These are phyloP conservation scores for Drosophila bipectinata DNA, from an alignment of 1,140 invertebrate genomes.

Conservation along the genomic window DNA sequence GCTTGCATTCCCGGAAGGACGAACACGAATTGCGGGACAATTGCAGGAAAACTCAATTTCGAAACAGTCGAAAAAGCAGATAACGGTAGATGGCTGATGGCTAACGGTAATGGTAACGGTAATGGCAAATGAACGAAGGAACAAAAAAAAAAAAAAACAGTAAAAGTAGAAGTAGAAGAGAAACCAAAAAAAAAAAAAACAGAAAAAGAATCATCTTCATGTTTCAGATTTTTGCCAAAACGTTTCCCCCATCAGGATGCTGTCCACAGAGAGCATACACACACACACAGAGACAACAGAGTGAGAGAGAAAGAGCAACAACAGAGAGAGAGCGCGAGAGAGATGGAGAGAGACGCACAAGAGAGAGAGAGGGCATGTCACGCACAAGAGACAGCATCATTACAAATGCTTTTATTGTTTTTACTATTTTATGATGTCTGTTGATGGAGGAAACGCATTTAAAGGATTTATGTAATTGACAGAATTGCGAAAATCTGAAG, in stretches of 20 bases:
- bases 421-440: slow-evolving; percentile 3
- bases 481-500: slow-evolving; percentile 3
- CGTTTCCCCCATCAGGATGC: slow-evolving; percentile 31
- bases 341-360: not conserved
- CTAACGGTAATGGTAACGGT: slow-evolving; percentile 27
- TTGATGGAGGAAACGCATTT: not conserved
- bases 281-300: not conserved
- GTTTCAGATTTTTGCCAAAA: slow-evolving; percentile 53
- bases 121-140: not conserved
- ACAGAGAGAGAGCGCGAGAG: not conserved
- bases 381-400: slow-evolving; percentile 7
- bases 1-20: slow-evolving; percentile 2
- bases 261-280: not conserved
- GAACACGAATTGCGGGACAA: slow-evolving; percentile 8
- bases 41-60: slow-evolving; percentile 25
- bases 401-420: not conserved
- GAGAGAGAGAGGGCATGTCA: not conserved
- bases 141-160: too few relatives aligned
- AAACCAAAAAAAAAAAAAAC: not conserved
- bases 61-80: slow-evolving; percentile 2
- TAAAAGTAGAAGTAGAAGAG: not conserved
- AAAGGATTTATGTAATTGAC: slow-evolving; percentile 20
- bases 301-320: slow-evolving; percentile 4
- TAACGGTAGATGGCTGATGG: slow-evolving; percentile 11
- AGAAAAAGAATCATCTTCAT: slow-evolving; percentile 7